Percentiles rank a stretch among this genome's conserved stretches.
These are phyloP conservation scores for Onchidella celtica DNA, from an alignment of 2,888 invertebrate species.

Conservation along the genomic window DNA sequence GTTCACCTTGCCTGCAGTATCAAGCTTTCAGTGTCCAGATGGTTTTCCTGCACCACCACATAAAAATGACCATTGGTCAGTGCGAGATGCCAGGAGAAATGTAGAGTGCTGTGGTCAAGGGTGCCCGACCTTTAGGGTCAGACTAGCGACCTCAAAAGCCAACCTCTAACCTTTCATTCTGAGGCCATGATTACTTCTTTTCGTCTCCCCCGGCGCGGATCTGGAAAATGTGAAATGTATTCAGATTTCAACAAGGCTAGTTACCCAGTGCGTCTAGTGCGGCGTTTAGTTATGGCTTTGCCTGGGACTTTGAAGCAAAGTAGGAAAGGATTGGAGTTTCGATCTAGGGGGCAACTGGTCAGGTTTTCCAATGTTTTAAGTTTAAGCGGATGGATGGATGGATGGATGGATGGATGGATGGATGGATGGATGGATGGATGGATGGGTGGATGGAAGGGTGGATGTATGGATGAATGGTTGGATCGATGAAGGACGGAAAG, in stretches of 20 bases:
- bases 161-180: constrained; percentile 52
- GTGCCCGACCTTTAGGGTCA: constrained; percentile 47
- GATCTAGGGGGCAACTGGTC: too few species aligned
- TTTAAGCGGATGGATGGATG: too few species aligned
- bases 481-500: too few species aligned
- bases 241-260: constrained; percentile 15
- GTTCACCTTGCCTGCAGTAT: background rate
- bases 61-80: constrained; percentile 44
- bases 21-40: constrained; percentile 17
- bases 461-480: too few species aligned
- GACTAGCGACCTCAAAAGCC: constrained; percentile 52
- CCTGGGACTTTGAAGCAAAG: too few species aligned
- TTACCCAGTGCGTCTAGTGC: background rate
- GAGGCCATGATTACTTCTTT: constrained; percentile 57
- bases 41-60: constrained; percentile 10
- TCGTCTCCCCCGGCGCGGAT: background rate
- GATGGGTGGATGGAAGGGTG: too few species aligned
- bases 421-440: too few species aligned
- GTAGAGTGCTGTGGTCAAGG: constrained; percentile 53
- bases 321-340: too few species aligned
- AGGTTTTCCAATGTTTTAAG: too few species aligned
- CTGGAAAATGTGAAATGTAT: background rate
- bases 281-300: background rate
- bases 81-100: constrained; percentile 21
- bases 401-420: too few species aligned